Percentiles rank a stretch among this genome's conserved stretches.
Evolutionary conservation across 2,888 invertebrate species (phyloP).

Genomic region (Dendrolimus houi): DNA sequence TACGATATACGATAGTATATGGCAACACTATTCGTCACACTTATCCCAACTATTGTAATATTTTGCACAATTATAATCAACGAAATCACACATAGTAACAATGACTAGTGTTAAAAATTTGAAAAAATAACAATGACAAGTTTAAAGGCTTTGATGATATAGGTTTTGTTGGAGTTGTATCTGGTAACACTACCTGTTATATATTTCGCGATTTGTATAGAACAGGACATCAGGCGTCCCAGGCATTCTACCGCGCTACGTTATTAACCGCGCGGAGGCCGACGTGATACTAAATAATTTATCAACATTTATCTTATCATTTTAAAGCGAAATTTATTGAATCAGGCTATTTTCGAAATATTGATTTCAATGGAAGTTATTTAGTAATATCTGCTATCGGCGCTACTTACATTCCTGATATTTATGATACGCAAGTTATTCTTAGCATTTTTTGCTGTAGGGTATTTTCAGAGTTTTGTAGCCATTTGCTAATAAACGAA

Average conservation of each 20-base stretch:
- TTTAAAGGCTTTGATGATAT: neutral
- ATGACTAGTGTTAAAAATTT: neutral
- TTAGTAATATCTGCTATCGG: neutral
- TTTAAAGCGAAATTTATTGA: slow-evolving; percentile 34
- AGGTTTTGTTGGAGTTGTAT: neutral
- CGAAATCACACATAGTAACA: neutral
- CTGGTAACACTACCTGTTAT: slow-evolving; percentile 37
- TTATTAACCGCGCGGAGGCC: slow-evolving; percentile 9
- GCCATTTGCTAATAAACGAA: too few species aligned
- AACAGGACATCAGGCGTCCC: slow-evolving; percentile 49
- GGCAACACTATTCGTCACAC: too few species aligned
- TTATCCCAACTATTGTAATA: too few species aligned
- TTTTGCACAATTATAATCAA: neutral
- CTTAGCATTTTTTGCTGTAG: too few species aligned
- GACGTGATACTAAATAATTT: slow-evolving; percentile 21
- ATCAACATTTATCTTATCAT: slow-evolving; percentile 41
- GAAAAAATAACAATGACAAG: neutral
- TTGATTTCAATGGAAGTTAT: neutral
- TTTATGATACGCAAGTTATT: too few species aligned
- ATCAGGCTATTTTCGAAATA: neutral
- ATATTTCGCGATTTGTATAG: slow-evolving; percentile 42
- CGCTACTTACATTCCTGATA: neutral
- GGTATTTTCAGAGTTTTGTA: too few species aligned
- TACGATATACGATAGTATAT: too few species aligned
- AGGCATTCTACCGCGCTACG: slow-evolving; percentile 24